Conservation (phyloP, 2,113 vertebrate genomes). For the Antigone vipio region DNA sequence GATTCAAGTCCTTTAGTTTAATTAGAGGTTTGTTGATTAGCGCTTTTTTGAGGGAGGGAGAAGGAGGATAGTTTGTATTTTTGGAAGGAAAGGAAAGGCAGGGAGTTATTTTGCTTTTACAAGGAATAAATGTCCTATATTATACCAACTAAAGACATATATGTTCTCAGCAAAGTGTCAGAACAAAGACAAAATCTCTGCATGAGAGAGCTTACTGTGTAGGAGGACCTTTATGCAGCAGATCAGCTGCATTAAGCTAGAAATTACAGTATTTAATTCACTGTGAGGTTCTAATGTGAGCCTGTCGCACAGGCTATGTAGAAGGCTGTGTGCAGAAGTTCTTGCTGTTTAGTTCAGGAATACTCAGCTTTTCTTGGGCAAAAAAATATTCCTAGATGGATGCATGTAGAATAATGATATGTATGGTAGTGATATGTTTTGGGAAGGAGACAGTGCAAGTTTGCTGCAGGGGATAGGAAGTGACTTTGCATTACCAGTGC, state of each 20-base stretch:
- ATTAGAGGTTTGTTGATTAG: not conserved
- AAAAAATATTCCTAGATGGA: not conserved
- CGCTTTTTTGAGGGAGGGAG: not conserved
- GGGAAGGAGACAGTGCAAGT: not conserved
- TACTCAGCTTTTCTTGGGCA: not conserved
- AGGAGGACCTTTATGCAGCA: slow-evolving; percentile 33
- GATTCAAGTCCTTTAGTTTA: not conserved
- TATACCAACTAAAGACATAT: not conserved
- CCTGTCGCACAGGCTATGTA: not conserved
- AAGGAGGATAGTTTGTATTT: not conserved
- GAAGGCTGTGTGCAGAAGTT: not conserved
- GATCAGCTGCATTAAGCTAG: slow-evolving; percentile 36
- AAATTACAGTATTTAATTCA: slow-evolving; percentile 51
- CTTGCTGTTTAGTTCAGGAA: not conserved
- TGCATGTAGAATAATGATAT: not conserved
- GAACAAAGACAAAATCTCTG: slow-evolving; percentile 44
- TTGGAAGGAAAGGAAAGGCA: not conserved
- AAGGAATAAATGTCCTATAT: not conserved
- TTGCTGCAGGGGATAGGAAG: not conserved
- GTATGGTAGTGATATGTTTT: not conserved
- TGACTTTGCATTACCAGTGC: not conserved
- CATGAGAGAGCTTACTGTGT: slow-evolving; percentile 13
- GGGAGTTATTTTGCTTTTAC: slow-evolving; percentile 18
- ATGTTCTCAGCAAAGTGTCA: slow-evolving; percentile 2
- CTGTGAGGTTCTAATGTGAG: slow-evolving; percentile 5